A percentile compares a stretch with the other conserved stretches of the same genome.
Evolutionary conservation across 2,113 vertebrate genomes (phyloP).

Genomic region (Sminthopsis crassicaudata): DNA sequence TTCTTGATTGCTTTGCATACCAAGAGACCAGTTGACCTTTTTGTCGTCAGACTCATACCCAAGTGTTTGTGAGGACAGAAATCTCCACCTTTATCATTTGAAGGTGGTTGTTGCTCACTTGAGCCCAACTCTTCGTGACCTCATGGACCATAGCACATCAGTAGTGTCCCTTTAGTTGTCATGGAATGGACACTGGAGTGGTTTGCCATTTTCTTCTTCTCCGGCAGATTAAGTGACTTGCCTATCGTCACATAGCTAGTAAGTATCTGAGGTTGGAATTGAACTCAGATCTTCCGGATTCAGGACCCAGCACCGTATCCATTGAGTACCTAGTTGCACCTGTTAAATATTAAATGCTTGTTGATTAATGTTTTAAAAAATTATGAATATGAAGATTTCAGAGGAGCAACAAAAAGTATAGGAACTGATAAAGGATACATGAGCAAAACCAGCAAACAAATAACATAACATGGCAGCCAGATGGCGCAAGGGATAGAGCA

Average conservation of each 20-base stretch:
- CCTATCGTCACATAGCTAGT: background rate
- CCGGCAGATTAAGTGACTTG: background rate
- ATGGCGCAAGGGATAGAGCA: background rate
- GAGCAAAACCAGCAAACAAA: background rate
- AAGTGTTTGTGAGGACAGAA: background rate
- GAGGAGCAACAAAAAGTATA: background rate
- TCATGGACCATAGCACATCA: background rate
- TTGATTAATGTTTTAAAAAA: background rate
- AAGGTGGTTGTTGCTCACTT: background rate
- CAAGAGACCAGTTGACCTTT: background rate
- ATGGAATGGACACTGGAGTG: background rate
- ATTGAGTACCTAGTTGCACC: background rate
- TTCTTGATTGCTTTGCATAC: background rate
- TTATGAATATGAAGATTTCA: background rate
- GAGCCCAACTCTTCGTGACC: background rate
- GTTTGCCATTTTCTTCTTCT: background rate
- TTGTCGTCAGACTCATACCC: background rate
- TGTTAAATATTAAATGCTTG: background rate
- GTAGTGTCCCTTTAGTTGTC: background rate
- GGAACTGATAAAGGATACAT: background rate
- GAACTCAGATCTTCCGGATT: background rate
- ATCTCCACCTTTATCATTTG: background rate
- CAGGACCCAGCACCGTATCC: background rate
- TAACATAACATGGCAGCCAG: background rate
- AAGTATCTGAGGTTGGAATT: background rate